phyloP scores from a whole-genome alignment of 2,113 vertebrate species.

The Vulpes lagopus region DNA sequence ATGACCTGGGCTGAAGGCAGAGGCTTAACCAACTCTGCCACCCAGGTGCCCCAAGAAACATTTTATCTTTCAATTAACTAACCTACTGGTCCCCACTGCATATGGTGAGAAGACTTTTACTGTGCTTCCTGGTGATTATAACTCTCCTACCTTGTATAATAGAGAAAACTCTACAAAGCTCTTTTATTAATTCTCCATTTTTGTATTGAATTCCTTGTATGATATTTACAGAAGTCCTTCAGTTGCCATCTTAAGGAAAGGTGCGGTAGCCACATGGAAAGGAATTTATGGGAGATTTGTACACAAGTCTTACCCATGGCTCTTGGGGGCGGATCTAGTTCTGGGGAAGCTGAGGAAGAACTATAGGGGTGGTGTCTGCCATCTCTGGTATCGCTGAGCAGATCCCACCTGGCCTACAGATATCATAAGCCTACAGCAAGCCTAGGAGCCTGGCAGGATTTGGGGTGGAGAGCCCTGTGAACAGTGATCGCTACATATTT shows the following conservation, averaged over 20 bases:
- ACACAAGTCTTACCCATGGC: background rate
- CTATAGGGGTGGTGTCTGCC: background rate
- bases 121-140: background rate
- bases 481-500: background rate
- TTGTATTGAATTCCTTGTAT: slow-evolving; percentile 31
- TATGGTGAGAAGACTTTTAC: background rate
- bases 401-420: background rate
- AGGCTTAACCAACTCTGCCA: too few relatives aligned
- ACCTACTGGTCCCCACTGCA: background rate
- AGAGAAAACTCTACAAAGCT: slow-evolving; percentile 29
- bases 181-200: slow-evolving; percentile 23
- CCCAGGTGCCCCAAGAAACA: background rate
- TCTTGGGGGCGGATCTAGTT: background rate
- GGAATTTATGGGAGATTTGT: background rate
- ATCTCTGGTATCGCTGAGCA: background rate
- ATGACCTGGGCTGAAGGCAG: too few relatives aligned
- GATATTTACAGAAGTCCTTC: slow-evolving; percentile 33
- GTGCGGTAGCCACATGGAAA: background rate
- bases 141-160: background rate
- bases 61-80: slow-evolving; percentile 50
- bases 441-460: background rate
- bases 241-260: background rate
- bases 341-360: background rate
- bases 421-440: background rate
- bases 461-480: background rate